phyloP scores from a whole-genome alignment of 2,888 invertebrate genomes.

The Metopia argyrocephala region DNA sequence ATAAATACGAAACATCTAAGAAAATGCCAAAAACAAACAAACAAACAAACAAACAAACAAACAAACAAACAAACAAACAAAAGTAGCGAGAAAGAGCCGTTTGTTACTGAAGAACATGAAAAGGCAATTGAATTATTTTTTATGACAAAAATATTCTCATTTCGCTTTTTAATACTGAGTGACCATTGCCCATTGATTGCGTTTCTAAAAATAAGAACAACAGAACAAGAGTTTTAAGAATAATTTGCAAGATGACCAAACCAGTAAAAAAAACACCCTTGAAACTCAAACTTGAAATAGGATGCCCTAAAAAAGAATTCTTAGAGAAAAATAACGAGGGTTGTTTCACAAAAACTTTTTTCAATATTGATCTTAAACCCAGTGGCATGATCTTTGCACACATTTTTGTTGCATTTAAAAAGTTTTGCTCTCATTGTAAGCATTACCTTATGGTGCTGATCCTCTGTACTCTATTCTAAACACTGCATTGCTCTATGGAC shows the following conservation, averaged over 20 bases:
- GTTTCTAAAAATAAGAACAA: background rate
- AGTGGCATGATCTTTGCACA: constrained; percentile 47
- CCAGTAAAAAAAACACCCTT: background rate
- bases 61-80: background rate
- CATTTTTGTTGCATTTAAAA: constrained; percentile 50
- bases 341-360: constrained; percentile 57
- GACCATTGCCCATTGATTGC: constrained; percentile 67
- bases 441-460: background rate
- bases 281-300: background rate
- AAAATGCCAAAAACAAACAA: background rate
- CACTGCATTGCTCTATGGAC: constrained; percentile 14
- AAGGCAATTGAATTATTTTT: constrained; percentile 68
- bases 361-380: constrained; percentile 50
- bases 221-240: background rate
- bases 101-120: constrained; percentile 33
- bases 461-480: background rate
- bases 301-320: constrained; percentile 10
- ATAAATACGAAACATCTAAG: background rate
- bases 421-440: constrained; percentile 67
- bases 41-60: background rate
- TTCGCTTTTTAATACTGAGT: constrained; percentile 63
- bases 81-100: background rate
- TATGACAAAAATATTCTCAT: constrained; percentile 11
- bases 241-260: background rate
- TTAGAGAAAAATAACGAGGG: constrained; percentile 18